Percentiles rank a stretch among this genome's conserved stretches.
These are phyloP conservation scores for Sebastes cheni DNA, from an alignment of 2,797 vertebrate species.

Conservation along the genomic window DNA sequence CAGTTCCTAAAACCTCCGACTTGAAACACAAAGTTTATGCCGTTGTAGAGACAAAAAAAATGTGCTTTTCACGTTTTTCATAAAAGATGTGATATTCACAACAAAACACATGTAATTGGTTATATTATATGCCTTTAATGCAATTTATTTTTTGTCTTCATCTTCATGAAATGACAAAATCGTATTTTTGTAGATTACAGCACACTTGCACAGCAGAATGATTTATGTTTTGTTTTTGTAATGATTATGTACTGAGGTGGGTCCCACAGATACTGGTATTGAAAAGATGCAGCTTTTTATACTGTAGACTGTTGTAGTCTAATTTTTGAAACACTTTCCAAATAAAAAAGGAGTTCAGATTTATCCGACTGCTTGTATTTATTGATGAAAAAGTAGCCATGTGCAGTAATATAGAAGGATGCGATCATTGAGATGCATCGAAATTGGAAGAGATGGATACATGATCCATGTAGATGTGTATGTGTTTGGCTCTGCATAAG, in stretches of 20 bases:
- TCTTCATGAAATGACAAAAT: neutral
- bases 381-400: too few relatives aligned
- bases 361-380: too few relatives aligned
- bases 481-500: neutral
- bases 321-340: too few relatives aligned
- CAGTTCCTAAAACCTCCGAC: neutral
- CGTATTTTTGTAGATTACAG: fast-evolving
- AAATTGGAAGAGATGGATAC: neutral
- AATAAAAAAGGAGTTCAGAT: too few relatives aligned
- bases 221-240: too few relatives aligned
- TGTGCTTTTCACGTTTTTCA: neutral
- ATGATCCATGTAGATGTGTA: neutral
- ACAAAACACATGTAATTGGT: neutral
- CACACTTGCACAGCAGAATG: too few relatives aligned
- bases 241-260: too few relatives aligned
- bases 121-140: neutral
- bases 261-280: too few relatives aligned
- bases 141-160: neutral
- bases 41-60: fast-evolving
- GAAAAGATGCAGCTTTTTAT: too few relatives aligned
- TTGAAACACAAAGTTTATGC: neutral
- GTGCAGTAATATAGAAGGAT: too few relatives aligned
- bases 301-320: too few relatives aligned
- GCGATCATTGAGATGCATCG: too few relatives aligned
- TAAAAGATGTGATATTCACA: neutral